Conservation (phyloP, 1,140 invertebrate species). For the Galleria mellonella region DNA sequence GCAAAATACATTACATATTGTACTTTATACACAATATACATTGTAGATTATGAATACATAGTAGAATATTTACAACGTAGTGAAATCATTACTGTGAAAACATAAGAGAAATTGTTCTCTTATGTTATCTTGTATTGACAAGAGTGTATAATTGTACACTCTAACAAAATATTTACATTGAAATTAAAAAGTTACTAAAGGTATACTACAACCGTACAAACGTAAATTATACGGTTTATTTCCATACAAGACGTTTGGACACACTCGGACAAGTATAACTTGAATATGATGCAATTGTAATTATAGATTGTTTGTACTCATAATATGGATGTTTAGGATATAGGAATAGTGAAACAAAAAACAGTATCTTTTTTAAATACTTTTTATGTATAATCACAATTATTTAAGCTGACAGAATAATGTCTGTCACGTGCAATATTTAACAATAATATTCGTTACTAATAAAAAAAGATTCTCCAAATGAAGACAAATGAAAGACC, state of each 20-base stretch:
- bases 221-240: too few relatives aligned
- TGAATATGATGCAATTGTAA: slow-evolving; percentile 2
- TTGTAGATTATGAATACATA: too few relatives aligned
- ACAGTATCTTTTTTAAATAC: slow-evolving; percentile 54
- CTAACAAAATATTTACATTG: slow-evolving; percentile 13
- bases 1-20: too few relatives aligned
- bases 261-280: background rate
- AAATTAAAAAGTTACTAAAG: slow-evolving; percentile 3
- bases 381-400: slow-evolving; percentile 55
- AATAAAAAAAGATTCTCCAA: slow-evolving; percentile 16
- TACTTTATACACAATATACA: too few relatives aligned
- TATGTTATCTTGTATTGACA: too few relatives aligned
- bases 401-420: slow-evolving; percentile 44
- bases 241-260: too few relatives aligned
- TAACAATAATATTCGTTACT: background rate
- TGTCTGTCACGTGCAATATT: slow-evolving; percentile 20
- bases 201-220: slow-evolving; percentile 5
- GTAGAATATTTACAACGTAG: too few relatives aligned
- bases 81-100: too few relatives aligned
- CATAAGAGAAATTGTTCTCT: too few relatives aligned
- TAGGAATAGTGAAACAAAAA: slow-evolving; percentile 40
- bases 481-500: slow-evolving; percentile 13
- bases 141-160: slow-evolving; percentile 34
- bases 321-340: slow-evolving; percentile 32
- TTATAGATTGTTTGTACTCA: slow-evolving; percentile 12